phyloP scores from a whole-genome alignment of 2,888 invertebrate genomes.

The Agrenia bidenticulata region DNA sequence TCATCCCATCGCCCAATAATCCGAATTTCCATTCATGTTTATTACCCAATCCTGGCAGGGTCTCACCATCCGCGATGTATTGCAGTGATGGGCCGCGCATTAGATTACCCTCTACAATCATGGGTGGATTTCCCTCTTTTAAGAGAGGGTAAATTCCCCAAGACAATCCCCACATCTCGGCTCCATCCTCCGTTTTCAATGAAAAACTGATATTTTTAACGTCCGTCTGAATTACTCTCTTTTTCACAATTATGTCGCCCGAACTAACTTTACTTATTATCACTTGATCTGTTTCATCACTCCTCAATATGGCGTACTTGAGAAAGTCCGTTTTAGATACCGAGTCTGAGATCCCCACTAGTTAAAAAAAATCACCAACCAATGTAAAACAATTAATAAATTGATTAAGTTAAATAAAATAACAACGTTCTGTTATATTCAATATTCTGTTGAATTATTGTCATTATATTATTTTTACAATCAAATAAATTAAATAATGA shows the following conservation, averaged over 20 bases:
- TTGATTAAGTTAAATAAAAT: no score
- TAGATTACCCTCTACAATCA: constrained; percentile 50
- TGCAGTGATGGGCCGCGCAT: constrained; percentile 51
- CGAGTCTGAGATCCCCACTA: constrained; percentile 49
- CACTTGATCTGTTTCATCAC: constrained; percentile 50
- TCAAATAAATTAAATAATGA: no score
- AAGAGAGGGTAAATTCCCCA: constrained; percentile 51
- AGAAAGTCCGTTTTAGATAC: constrained; percentile 43
- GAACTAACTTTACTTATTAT: constrained; percentile 42
- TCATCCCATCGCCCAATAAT: constrained; percentile 47
- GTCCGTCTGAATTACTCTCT: constrained; percentile 43
- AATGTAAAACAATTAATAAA: no score
- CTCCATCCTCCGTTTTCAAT: constrained; percentile 47
- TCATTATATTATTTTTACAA: no score
- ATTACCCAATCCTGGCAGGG: constrained; percentile 38
- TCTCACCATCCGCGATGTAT: constrained; percentile 41
- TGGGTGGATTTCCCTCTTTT: constrained; percentile 42
- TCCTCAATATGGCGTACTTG: constrained; percentile 45
- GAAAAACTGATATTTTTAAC: constrained; percentile 50
- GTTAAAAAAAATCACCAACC: no score
- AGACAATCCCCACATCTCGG: constrained; percentile 46
- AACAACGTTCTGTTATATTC: no score
- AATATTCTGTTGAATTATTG: no score
- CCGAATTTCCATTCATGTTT: constrained; percentile 52
- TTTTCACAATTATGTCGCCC: constrained; percentile 43